Base-by-base conservation (phyloP, 1,140 invertebrate genomes). In the Thaumetopoea pityocampa region DNA sequence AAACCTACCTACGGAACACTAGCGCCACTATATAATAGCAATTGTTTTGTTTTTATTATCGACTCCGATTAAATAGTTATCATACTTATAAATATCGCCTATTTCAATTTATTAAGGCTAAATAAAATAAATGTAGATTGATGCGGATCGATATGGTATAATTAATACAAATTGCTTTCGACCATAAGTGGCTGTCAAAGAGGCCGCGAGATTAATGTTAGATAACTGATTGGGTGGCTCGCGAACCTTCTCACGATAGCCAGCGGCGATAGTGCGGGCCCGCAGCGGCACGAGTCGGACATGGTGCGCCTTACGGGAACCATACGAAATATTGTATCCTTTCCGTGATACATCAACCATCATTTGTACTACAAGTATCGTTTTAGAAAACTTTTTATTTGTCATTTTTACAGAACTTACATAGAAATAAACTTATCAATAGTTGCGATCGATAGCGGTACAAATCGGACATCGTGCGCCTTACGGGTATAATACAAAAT, bases 171-270 rank as follows among this genome's bases (percentile, higher is more conserved):
- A 71, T 71, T 51, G 56, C 52, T 61, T 55, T 60, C 23, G 51
- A 48, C 51, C 55, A 38, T 62, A 66, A 56, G 32, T 47, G 54
- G 56, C 35, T 50, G 59, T 71, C 66, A 74, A 74, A 74, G 66
- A 62, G 40, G 51, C 67, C 70, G 70, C 62, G 36, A 46, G 55
- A 56, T 57, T 51, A 51, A 58, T 51, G 55, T 47, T 52, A 61
- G 60, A 61, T 71, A 62, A 58, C 42, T 40, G 55, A 64, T 63
- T 60, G 55, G 38, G 41, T 49, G 47, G 41, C 35, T 72, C 53
- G 67, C 63, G 38, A 67, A 58, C 50, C 66, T 67, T 73, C 69
- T 69, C 69, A 77, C 67, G 65, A 63, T 69, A 51, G 51, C 34
- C 33, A 24, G 14, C 28, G n/a, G 51, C 47, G 55, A 59, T 71